Evolutionary conservation across 2,888 invertebrate genomes (phyloP).

Genomic region (Rosalia funebris): DNA sequence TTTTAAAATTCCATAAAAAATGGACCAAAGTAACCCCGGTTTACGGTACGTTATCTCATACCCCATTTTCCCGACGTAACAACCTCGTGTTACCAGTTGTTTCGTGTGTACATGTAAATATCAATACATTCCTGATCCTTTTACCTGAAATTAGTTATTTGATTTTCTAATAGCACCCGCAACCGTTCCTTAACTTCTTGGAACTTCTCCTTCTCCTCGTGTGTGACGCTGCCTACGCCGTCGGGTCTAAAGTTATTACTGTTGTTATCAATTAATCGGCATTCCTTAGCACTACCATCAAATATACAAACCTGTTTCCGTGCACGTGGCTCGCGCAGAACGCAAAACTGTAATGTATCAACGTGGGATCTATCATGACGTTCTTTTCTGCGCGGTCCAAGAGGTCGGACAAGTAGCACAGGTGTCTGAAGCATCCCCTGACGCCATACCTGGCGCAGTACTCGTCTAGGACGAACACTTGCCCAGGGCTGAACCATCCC

Average conservation of each 20-base stretch:
- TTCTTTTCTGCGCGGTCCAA: constrained; percentile 92
- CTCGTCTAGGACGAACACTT: constrained; percentile 97
- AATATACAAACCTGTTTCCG: constrained; percentile 87
- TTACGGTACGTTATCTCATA: too few relatives aligned
- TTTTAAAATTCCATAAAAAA: too few relatives aligned
- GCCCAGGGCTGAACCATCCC: constrained; percentile 99
- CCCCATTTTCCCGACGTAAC: too few relatives aligned
- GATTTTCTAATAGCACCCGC: constrained; percentile 91
- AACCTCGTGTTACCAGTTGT: too few relatives aligned
- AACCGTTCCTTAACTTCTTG: constrained; percentile 97
- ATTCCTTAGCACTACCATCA: constrained; percentile 54
- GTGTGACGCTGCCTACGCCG: constrained; percentile 97
- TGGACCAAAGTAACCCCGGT: too few relatives aligned
- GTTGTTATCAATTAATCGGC: constrained; percentile 63
- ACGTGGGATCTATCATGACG: constrained; percentile 96
- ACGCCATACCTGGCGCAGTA: constrained; percentile 98
- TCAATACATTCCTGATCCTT: too few relatives aligned
- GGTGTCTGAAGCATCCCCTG: constrained; percentile 94
- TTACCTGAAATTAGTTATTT: constrained; percentile 98
- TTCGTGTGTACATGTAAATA: too few relatives aligned
- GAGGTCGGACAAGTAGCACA: constrained; percentile 95
- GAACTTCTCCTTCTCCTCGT: constrained; percentile 97
- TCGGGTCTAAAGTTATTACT: constrained; percentile 83
- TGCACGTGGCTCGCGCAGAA: constrained; percentile 99
- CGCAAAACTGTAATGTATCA: constrained; percentile 99